Evolutionary conservation across 2,113 vertebrate species (phyloP).

Genomic region (Lepisosteus osseus): DNA sequence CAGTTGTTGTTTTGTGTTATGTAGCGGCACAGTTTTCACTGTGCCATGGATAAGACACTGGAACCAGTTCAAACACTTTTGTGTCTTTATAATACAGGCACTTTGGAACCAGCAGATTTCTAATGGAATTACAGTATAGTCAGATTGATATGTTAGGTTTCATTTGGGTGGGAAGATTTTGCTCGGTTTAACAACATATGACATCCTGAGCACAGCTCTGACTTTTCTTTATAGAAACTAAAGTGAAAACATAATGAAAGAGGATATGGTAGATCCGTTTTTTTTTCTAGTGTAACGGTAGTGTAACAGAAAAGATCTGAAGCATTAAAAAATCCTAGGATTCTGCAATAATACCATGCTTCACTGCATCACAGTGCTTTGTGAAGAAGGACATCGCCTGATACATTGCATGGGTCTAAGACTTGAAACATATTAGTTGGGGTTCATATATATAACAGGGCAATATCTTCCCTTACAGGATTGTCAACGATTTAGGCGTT

Average conservation of each 20-base stretch:
- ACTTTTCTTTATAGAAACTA: not conserved
- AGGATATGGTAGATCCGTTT: not conserved
- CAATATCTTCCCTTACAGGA: not conserved
- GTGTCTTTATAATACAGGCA: not conserved
- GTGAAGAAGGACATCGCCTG: not conserved
- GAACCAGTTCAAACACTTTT: not conserved
- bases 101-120: slow-evolving; percentile 23
- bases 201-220: slow-evolving; percentile 42
- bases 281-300: not conserved
- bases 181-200: slow-evolving; percentile 51
- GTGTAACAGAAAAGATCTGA: not conserved
- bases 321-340: not conserved
- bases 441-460: slow-evolving; percentile 3
- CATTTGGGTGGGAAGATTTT: slow-evolving; percentile 31
- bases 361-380: not conserved
- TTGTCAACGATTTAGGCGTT: not conserved
- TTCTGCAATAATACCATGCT: not conserved
- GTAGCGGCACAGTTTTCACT: not conserved
- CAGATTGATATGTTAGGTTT: slow-evolving; percentile 51
- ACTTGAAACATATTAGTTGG: not conserved
- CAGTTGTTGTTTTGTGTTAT: not conserved
- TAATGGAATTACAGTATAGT: slow-evolving; percentile 14
- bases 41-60: not conserved
- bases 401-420: not conserved
- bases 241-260: not conserved